Base-by-base conservation (phyloP, 1,140 invertebrate species). In the Leptinotarsa texana region DNA sequence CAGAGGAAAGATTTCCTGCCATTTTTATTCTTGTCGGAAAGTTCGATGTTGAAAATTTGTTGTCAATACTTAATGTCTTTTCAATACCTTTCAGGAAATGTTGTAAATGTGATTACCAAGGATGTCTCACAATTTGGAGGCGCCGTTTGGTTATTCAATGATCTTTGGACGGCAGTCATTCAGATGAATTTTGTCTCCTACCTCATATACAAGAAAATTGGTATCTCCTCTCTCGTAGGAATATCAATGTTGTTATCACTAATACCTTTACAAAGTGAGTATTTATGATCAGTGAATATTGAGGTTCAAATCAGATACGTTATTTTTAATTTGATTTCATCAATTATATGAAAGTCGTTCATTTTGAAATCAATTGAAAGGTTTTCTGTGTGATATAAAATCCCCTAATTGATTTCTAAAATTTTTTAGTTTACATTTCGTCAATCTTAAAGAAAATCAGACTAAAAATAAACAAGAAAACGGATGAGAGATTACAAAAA, bases 91-190 rank as follows among this genome's bases (percentile, higher is more conserved):
- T 61, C 51, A 73, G 71, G 96, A 17, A 93, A 98, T 87, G 92
- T 98, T 82, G 93, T 98, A 13, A 98, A 98, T 86, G 88, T 98
- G 4, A 88, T 98, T 77, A 96, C 95, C 17, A 98, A 97, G 85
- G 96, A 98, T 84, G 91, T 94, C 68, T 90, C 90, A 65, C 87
- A 90, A 33, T 90, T 94, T 80, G 93, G 94, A 82, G 86, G 88
- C 51, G 89, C 90, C 1, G 86, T 92, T 15, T 87, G 90, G 73
- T 91, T 93, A 80, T 84, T 93, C 33, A 93, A 94, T 83, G 93
- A 92, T 82, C 86, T 94, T 73, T 94, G 92, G 92, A 89, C 94
- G 63, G 95, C 93, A 1, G 94, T 95, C 1, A 78, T 96, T 15
- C 92, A 96, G 82, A 92, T 93, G 17, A 85, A 92, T 57, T 88